These are phyloP conservation scores for Napeogenes inachia DNA, from an alignment of 2,888 invertebrate genomes.

Conservation along the genomic window DNA sequence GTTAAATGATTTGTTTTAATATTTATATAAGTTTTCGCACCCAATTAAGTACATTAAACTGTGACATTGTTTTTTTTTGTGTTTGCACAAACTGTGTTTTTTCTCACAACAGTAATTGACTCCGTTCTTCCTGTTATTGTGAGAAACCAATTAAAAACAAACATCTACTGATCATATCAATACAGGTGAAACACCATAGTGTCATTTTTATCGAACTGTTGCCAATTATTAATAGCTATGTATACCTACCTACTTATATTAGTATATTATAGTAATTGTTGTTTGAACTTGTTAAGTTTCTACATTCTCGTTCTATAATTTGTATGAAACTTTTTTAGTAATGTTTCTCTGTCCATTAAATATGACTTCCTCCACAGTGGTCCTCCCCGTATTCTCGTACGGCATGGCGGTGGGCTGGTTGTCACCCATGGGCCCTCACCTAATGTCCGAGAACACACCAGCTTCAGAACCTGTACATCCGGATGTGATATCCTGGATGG, in stretches of 20 bases:
- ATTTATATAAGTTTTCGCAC: too few relatives aligned
- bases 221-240: background rate
- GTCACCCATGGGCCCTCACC: constrained; percentile 72
- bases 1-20: too few relatives aligned
- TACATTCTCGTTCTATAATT: too few relatives aligned
- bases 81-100: background rate
- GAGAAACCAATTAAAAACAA: constrained; percentile 1
- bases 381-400: constrained; percentile 73
- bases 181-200: background rate
- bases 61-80: too few relatives aligned
- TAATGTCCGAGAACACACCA: constrained; percentile 67
- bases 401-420: constrained; percentile 77
- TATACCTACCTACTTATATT: too few relatives aligned
- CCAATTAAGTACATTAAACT: too few relatives aligned
- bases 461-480: constrained; percentile 60
- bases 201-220: background rate
- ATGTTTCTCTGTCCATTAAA: too few relatives aligned
- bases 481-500: constrained; percentile 76
- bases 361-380: constrained; percentile 55
- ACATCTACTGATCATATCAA: background rate
- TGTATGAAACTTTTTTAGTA: too few relatives aligned
- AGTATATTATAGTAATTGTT: too few relatives aligned
- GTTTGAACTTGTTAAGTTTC: too few relatives aligned
- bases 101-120: constrained; percentile 6
- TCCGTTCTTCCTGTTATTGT: constrained; percentile 1